Evolutionary conservation across 2,797 vertebrate species (phyloP).

Genomic region (Chaenodraco wilsoni): DNA sequence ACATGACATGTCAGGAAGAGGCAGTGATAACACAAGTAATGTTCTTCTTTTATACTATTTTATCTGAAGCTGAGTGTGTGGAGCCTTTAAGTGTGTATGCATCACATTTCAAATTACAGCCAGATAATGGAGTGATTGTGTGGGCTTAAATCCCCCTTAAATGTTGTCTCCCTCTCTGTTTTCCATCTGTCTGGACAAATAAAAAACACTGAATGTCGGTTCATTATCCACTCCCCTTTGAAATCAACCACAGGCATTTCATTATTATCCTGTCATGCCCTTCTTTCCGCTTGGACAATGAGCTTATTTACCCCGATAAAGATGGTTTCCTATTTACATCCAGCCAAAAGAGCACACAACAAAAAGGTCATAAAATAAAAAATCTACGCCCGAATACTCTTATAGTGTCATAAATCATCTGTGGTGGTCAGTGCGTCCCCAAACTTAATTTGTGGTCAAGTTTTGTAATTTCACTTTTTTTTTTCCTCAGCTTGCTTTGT

Average conservation of each 20-base stretch:
- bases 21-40: constrained; percentile 40
- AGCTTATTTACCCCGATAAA: constrained; percentile 40
- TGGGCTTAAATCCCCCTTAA: constrained; percentile 20
- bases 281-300: constrained; percentile 36
- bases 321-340: constrained; percentile 33
- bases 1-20: constrained; percentile 63
- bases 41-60: constrained; percentile 15
- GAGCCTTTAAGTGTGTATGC: background rate
- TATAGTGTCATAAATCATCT: constrained; percentile 16
- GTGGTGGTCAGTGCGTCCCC: constrained; percentile 16
- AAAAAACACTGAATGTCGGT: constrained; percentile 24
- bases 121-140: constrained; percentile 20
- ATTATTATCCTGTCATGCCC: constrained; percentile 34
- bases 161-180: constrained; percentile 18
- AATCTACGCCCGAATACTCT: constrained; percentile 5
- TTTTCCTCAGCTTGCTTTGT: background rate
- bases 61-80: background rate
- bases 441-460: constrained; percentile 25
- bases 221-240: constrained; percentile 29
- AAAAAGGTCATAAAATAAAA: constrained; percentile 24
- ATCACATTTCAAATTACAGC: constrained; percentile 23
- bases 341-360: constrained; percentile 24
- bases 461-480: constrained; percentile 31
- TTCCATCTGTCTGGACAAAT: constrained; percentile 44
- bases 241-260: constrained; percentile 51